phyloP scores from a whole-genome alignment of 92 coral and sea anemone genomes.

The Meandrina meandrites region DNA sequence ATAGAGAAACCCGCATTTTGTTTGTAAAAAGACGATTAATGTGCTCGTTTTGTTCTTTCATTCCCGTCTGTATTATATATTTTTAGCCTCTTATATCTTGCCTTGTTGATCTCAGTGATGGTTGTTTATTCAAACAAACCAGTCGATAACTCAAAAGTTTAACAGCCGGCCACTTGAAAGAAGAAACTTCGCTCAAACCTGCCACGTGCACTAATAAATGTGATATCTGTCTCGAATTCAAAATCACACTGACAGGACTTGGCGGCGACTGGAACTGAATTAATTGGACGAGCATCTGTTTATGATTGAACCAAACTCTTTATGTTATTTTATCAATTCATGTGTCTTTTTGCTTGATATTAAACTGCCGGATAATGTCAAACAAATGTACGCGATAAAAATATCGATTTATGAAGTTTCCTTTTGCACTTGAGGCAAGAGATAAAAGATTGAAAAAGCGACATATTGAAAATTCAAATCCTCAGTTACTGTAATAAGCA shows the following conservation, averaged over 20 bases:
- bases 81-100: not conserved
- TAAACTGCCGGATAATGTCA: not conserved
- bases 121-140: not conserved
- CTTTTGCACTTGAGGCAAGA: not conserved
- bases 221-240: not conserved
- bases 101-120: not conserved
- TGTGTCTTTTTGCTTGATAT: not conserved
- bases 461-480: not conserved
- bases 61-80: not conserved
- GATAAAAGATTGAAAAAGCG: not conserved
- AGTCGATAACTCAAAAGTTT: not conserved
- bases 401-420: not conserved
- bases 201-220: too few species aligned
- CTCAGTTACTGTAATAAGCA: not conserved
- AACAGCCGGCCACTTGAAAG: not conserved
- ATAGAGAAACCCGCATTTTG: too few species aligned
- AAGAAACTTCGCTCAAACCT: not conserved
- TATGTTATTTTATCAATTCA: not conserved
- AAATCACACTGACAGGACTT: too few species aligned
- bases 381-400: not conserved
- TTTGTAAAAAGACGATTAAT: not conserved
- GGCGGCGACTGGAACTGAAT: too few species aligned
- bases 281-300: not conserved
- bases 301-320: not conserved
- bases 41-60: not conserved